Conservation (phyloP, 1,140 invertebrate genomes). For the Ceratoteleas bidentatus region DNA sequence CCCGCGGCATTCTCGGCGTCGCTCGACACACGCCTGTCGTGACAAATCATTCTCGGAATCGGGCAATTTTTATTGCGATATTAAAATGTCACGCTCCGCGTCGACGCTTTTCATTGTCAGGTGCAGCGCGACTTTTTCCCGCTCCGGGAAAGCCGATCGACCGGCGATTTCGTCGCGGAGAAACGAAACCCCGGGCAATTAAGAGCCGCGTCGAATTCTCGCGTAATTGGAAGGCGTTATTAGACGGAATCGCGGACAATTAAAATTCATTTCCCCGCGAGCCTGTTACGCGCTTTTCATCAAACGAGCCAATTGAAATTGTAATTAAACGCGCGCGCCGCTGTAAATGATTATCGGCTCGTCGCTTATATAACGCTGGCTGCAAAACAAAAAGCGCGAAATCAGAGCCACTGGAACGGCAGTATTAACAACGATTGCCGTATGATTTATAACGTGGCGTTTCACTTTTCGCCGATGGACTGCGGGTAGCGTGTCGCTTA, state of each 20-base stretch:
- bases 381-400: conserved; percentile 14
- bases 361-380: conserved; percentile 6
- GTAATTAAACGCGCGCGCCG: conserved; percentile 16
- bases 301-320: conserved; percentile 9
- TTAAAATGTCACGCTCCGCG: conserved; percentile 50
- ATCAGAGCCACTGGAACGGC: conserved; percentile 32
- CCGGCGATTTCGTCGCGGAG: too few species aligned
- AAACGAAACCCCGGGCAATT: not conserved
- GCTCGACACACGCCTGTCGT: conserved; percentile 32
- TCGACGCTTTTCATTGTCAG: conserved; percentile 13
- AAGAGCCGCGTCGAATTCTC: not conserved
- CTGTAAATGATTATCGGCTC: conserved; percentile 12
- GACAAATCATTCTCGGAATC: conserved; percentile 57
- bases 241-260: not conserved
- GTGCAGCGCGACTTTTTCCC: conserved; percentile 37
- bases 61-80: conserved; percentile 45
- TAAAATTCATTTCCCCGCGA: not conserved
- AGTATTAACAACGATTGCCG: conserved; percentile 29
- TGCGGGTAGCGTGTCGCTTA: conserved; percentile 43
- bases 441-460: conserved; percentile 54
- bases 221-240: not conserved
- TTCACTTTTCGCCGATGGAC: conserved; percentile 57
- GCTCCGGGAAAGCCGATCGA: not conserved
- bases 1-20: conserved; percentile 37
- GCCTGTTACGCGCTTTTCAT: conserved; percentile 6